Conservation (phyloP, 2,888 invertebrate species). For the Cheiracanthium punctorium region DNA sequence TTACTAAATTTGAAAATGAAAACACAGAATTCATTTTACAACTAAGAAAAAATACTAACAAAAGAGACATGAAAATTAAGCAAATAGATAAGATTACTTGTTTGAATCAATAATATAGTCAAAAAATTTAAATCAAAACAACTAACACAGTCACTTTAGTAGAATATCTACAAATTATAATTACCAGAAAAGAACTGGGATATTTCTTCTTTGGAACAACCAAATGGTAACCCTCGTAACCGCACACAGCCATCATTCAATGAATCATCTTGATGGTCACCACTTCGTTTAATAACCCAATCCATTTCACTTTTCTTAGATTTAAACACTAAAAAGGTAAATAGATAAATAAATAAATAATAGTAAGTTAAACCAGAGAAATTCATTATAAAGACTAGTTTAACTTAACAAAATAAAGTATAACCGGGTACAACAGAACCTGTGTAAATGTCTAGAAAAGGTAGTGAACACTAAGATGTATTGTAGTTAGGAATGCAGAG, state of each 20-base stretch:
- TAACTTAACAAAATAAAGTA: background rate
- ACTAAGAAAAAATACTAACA: too few species aligned
- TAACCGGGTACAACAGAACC: background rate
- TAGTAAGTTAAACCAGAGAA: too few species aligned
- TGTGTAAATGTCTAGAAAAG: background rate
- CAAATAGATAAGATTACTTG: too few species aligned
- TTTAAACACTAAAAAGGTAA: conserved; percentile 85
- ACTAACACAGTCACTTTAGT: too few species aligned
- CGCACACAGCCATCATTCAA: conserved; percentile 85
- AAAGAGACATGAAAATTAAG: too few species aligned
- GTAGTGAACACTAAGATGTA: background rate
- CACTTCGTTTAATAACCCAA: conserved; percentile 88
- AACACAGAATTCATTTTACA: too few species aligned
- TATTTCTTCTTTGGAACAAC: conserved; percentile 95
- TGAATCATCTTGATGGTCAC: conserved; percentile 78
- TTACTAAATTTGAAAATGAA: too few species aligned
- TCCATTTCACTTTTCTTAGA: conserved; percentile 93
- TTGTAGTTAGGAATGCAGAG: background rate
- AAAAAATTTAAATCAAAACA: too few species aligned
- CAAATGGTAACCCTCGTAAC: conserved; percentile 94
- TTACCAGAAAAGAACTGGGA: conserved; percentile 95
- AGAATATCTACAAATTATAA: too few species aligned
- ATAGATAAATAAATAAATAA: too few species aligned
- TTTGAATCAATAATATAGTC: too few species aligned
- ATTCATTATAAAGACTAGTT: background rate